Evolutionary conservation across 2,888 invertebrate genomes (phyloP), one percentile per base, ranked within the genome.

Genomic region (Doris montereyensis): DNA sequence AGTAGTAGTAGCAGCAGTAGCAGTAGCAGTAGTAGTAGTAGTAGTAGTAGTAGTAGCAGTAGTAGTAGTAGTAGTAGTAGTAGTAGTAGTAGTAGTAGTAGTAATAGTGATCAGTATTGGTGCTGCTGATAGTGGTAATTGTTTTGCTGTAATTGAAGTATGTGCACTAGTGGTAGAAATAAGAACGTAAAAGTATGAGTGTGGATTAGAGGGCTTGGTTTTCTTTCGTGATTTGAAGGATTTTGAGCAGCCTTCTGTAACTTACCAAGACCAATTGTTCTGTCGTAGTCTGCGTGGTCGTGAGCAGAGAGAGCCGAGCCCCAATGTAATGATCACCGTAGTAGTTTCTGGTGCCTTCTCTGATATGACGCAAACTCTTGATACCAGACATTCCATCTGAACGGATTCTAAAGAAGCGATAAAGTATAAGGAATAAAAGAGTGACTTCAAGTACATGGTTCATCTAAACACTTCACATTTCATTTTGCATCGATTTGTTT

Each of bases 281-380:
- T 77, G 70, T 85, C 84, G 72, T 87, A 85, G 81, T 88, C 85
- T 5, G 87, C 77, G 78, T 89, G 89, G 73, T 88, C 87, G 76
- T 89, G 89, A 0, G 87, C 82, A 4, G 87, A 81, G 17, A 83
- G 81, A 4, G 86, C 76, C 0, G 84, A 78, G 5, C 76, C 76
- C n/a, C n/a, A n/a, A n/a, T n/a, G n/a, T n/a, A n/a, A n/a, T n/a
- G n/a, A n/a, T n/a, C n/a, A 0, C 77, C 62, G 62, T 78, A 82
- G 79, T 86, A 88, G 0, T 86, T 68, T 17, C 82, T 73, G 0
- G 86, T 84, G 24, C 87, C 87, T 24, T 81, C 83, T 5, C 67
- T 52, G 5, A 57, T 52, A 1, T 83, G 81, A 30, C 87, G 83
- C 0, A 84, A 79, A 13, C 24, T 21, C 41, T 76, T 76, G 35